Evolutionary conservation across 2,888 invertebrate species (phyloP).

Genomic region (Saturnia japonica): DNA sequence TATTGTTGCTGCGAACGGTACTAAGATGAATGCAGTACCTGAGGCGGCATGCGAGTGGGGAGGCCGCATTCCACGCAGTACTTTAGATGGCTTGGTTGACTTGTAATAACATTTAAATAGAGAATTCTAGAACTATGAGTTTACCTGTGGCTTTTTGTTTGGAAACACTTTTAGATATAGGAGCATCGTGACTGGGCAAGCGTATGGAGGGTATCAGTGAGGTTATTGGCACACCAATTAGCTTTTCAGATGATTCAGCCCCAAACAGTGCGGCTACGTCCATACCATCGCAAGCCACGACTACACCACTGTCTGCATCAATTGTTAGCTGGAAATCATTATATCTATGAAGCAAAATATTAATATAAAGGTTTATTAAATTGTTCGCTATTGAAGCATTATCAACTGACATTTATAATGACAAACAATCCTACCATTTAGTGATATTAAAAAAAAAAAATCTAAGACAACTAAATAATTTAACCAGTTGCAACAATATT

Average conservation of each 20-base stretch:
- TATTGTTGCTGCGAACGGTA: too few relatives aligned
- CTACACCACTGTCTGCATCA: conserved; percentile 66
- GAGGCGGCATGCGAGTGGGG: too few relatives aligned
- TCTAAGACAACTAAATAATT: too few relatives aligned
- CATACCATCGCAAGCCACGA: conserved; percentile 60
- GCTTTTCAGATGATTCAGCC: conserved; percentile 73
- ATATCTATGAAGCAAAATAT: not conserved
- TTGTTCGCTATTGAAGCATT: too few relatives aligned
- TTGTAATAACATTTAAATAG: not conserved
- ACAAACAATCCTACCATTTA: too few relatives aligned
- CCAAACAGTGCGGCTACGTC: conserved; percentile 80
- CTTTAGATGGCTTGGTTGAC: too few relatives aligned
- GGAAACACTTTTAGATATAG: conserved; percentile 67
- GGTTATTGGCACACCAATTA: conserved; percentile 74
- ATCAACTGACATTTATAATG: too few relatives aligned
- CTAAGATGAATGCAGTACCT: not conserved
- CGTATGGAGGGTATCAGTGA: conserved; percentile 78
- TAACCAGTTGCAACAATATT: too few relatives aligned
- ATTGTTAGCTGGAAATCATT: conserved; percentile 59
- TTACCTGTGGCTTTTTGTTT: conserved; percentile 85
- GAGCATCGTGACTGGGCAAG: conserved; percentile 64
- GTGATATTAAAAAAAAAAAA: too few relatives aligned
- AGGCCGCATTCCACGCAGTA: too few relatives aligned
- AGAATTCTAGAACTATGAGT: not conserved
- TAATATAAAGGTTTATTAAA: not conserved